A percentile compares a stretch with the other conserved stretches of the same genome.
These are phyloP conservation scores for Arbacia lixula DNA, from an alignment of 53 echinoderm and acorn worm species.

Conservation along the genomic window DNA sequence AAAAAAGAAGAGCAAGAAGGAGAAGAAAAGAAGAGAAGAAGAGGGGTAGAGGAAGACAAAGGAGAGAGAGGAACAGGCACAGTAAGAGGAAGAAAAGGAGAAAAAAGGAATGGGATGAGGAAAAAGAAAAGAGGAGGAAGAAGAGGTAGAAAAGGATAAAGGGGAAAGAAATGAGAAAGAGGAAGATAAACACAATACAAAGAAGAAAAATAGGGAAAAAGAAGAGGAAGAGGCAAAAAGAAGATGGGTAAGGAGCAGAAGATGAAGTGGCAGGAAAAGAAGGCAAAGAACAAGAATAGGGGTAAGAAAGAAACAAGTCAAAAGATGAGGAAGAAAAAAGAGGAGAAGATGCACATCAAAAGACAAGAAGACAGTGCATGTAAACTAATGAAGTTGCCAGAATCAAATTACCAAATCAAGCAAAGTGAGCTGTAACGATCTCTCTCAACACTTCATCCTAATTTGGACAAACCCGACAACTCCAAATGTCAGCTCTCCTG, in stretches of 20 bases:
- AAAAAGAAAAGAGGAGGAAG: no score
- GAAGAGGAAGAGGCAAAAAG: not conserved
- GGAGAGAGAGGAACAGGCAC: not conserved
- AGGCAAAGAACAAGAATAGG: not conserved
- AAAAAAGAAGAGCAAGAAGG: not conserved
- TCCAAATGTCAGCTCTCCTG: conserved; percentile 1
- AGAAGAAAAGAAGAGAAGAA: not conserved
- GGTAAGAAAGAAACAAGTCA: not conserved
- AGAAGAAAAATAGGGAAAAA: not conserved
- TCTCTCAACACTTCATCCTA: not conserved
- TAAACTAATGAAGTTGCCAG: no score
- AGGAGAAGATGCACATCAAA: not conserved
- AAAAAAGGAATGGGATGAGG: not conserved
- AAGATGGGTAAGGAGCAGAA: not conserved
- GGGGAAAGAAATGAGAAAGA: not conserved
- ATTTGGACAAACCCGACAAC: conserved; percentile 8
- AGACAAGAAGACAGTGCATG: not conserved
- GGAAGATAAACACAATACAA: not conserved
- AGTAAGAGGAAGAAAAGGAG: not conserved
- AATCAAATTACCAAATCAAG: conserved; percentile 36
- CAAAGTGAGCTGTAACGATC: conserved; percentile 8
- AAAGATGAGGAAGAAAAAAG: not conserved
- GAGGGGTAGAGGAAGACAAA: not conserved
- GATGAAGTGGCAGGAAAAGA: not conserved
- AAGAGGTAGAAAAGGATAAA: not conserved